Base-by-base conservation (phyloP, 2,113 vertebrate species). In the Nicator chloris region DNA sequence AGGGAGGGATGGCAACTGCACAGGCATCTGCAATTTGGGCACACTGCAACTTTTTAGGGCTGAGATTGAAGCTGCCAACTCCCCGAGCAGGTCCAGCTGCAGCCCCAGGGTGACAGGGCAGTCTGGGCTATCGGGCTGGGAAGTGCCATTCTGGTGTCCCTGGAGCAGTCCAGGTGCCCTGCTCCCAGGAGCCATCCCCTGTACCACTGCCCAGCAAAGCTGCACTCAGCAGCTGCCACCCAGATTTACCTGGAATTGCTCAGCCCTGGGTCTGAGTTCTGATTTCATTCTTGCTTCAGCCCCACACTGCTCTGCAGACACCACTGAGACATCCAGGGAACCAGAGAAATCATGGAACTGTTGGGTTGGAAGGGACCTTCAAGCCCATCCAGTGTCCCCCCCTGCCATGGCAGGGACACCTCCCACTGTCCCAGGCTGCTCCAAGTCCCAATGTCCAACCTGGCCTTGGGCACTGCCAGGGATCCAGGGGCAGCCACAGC, bases 51-150 rank as follows among this genome's bases (percentile, higher is more conserved):
- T 27, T 81, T 60, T 60, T 12, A 24, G 37, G n/a, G 44, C 54
- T 80, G 68, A 28, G n/a, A 65, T 60, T 71, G 42, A 45, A 51
- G 22, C 64, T 61, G 50, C 40, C 28, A 49, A 27, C 15, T 28
- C 28, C 47, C 18, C 45, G 24, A 4, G 35, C 61, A 68, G 45
- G 17, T 8, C 4, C 22, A 49, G 28, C 53, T 27, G 12, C 28
- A 50, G 73, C 28, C 42, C 47, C 61, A 14, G 28, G 31, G 7
- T 6, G 13, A 44, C 33, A 51, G 1, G 0, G 40, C 56, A 69
- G 11, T 5, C 30, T 9, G 20, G 13, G 1, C 1, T 11, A 7
- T 24, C 0, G 4, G 40, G 24, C 21, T 18, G 49, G 13, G 13
- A 45, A 10, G 37, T 3, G 5, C 47, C 44, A 37, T 39, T 49